These are phyloP conservation scores for Hirtodrosophila histrioides DNA, from an alignment of 2,888 invertebrate species.

Conservation along the genomic window DNA sequence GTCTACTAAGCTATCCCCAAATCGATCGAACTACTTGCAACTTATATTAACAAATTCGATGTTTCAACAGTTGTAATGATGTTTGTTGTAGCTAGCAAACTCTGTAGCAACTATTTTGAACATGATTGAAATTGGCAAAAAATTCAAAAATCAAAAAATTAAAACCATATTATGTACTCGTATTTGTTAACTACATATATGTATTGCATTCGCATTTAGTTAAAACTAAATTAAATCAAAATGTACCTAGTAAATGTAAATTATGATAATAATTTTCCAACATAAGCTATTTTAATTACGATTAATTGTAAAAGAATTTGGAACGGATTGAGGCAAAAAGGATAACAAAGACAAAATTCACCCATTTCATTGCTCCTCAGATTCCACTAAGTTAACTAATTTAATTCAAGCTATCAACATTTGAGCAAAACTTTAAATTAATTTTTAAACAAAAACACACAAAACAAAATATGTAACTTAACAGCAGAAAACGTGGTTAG, in stretches of 20 bases:
- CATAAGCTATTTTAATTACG: conserved; percentile 57
- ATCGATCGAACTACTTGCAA: conserved; percentile 20
- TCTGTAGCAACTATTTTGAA: conserved; percentile 43
- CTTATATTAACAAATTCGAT: conserved; percentile 18
- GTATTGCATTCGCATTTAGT: conserved; percentile 63
- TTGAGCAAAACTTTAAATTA: conserved; percentile 7
- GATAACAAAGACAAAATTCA: background rate
- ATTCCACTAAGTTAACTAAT: conserved; percentile 19
- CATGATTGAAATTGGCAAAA: conserved; percentile 23
- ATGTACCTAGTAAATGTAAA: conserved; percentile 80
- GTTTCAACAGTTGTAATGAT: conserved; percentile 4
- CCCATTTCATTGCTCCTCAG: conserved; percentile 12
- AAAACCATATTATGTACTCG: conserved; percentile 17
- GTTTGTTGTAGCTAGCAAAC: conserved; percentile 34
- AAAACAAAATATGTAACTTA: conserved; percentile 51
- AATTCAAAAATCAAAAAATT: background rate
- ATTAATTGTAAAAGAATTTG: conserved; percentile 21
- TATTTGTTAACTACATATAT: conserved; percentile 39
- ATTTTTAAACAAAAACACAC: conserved; percentile 24
- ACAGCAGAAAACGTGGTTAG: conserved; percentile 81
- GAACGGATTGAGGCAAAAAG: conserved; percentile 1
- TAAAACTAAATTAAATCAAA: conserved; percentile 71
- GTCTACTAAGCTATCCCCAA: conserved; percentile 49
- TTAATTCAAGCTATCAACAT: conserved; percentile 29
- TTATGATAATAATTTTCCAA: conserved; percentile 78